Evolutionary conservation across 2,113 vertebrate species (phyloP).

Genomic region (Sorex fumeus): DNA sequence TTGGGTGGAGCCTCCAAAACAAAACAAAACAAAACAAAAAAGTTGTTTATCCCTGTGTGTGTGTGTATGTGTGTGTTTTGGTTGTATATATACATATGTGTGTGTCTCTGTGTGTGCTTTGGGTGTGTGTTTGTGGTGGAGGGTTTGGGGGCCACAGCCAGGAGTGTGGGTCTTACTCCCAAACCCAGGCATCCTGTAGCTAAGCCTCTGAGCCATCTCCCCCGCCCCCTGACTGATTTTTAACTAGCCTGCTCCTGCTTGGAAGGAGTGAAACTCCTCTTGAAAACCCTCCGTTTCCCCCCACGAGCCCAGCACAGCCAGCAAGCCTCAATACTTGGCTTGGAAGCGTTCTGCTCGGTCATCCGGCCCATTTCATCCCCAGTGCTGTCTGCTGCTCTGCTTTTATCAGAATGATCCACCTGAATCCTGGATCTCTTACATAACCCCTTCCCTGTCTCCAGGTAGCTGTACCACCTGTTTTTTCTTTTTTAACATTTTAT

Average conservation of each 20-base stretch:
- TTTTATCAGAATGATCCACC: conserved; percentile 7
- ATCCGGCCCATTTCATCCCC: conserved; percentile 38
- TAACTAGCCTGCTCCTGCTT: not conserved
- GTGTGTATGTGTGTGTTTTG: no score
- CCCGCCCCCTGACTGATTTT: not conserved
- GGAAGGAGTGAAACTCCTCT: not conserved
- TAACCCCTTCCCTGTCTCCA: not conserved
- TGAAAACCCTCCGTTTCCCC: conserved; percentile 1
- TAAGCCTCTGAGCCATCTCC: not conserved
- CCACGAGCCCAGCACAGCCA: not conserved
- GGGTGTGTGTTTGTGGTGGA: no score
- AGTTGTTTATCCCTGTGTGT: no score
- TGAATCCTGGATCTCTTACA: not conserved
- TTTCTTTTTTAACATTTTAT: no score
- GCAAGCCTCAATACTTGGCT: not conserved
- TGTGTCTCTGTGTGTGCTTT: no score
- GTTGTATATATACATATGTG: no score
- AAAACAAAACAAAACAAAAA: no score
- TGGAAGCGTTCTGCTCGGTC: not conserved
- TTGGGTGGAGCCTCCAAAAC: no score
- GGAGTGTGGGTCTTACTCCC: no score
- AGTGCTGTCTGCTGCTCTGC: not conserved
- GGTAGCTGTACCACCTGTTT: no score
- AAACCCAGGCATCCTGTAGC: no score
- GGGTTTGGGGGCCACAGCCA: no score